Conservation (phyloP, 1,140 invertebrate species). For the Brachionus koreanus region DNA sequence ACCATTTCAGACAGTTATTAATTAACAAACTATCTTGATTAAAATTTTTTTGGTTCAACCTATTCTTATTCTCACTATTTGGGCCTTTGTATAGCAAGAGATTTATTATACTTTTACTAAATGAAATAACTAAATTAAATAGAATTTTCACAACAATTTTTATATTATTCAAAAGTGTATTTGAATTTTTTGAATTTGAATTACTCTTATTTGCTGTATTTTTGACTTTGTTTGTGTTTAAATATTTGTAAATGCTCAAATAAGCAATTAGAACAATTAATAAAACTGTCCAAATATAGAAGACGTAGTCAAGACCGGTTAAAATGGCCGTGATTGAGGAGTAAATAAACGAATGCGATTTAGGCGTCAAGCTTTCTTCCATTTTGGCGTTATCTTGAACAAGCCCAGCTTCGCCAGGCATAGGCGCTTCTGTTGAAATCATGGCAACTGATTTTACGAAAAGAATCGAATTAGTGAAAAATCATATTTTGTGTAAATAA, state of each 20-base stretch:
- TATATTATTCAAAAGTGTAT: background rate
- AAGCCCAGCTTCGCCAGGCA: background rate
- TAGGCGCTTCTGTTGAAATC: background rate
- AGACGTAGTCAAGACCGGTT: conserved; percentile 21
- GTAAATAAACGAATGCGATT: background rate
- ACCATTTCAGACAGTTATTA: conserved; percentile 31
- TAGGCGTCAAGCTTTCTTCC: background rate
- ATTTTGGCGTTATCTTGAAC: background rate
- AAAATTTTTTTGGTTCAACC: background rate
- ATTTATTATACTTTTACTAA: conserved; percentile 12
- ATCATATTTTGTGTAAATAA: background rate
- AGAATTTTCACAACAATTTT: background rate
- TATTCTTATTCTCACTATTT: background rate
- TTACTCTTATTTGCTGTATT: background rate
- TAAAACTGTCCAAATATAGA: conserved; percentile 28
- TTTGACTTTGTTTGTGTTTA: background rate
- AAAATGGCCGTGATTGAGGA: background rate
- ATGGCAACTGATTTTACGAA: background rate
- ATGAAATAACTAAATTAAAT: background rate
- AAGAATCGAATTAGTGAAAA: conserved; percentile 22
- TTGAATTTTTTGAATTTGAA: background rate
- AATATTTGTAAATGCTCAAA: conserved; percentile 29
- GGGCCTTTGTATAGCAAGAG: background rate
- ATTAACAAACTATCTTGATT: background rate
- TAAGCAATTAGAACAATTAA: conserved; percentile 18